These are phyloP conservation scores for Rattus rattus DNA, from an alignment of 2,113 vertebrate genomes.

Conservation along the genomic window DNA sequence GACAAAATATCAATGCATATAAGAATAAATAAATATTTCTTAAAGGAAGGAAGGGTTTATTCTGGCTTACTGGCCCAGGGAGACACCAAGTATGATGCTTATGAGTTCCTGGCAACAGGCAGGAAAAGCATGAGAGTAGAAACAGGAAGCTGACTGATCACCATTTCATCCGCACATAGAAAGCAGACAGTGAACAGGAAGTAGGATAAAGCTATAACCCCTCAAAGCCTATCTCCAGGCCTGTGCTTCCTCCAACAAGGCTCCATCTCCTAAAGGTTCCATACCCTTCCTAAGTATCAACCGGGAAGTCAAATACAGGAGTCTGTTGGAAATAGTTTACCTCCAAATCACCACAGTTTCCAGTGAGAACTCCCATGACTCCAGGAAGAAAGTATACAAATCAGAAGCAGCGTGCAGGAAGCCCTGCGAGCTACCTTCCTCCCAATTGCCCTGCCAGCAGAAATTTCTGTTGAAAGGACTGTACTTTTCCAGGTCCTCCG, in stretches of 20 bases:
- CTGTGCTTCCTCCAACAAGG: neutral
- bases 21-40: neutral
- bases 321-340: neutral
- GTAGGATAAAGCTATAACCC: neutral
- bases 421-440: rapidly evolving
- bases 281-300: neutral
- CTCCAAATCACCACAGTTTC: neutral
- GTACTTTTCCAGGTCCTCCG: too few species aligned
- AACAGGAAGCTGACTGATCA: neutral
- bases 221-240: neutral
- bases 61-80: neutral
- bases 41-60: neutral
- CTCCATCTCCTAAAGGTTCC: neutral
- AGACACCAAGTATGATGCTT: neutral
- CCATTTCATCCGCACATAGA: neutral
- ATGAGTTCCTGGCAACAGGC: neutral
- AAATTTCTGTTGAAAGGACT: neutral
- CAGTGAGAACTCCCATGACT: neutral
- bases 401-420: neutral
- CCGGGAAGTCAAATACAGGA: neutral
- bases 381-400: rapidly evolving
- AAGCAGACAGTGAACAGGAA: neutral
- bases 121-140: neutral
- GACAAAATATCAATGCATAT: neutral
- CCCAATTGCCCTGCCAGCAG: too few species aligned